A percentile compares a stretch with the other conserved stretches of the same genome.
Evolutionary conservation across 1,140 invertebrate genomes (phyloP).

Genomic region (Philaenus spumarius): DNA sequence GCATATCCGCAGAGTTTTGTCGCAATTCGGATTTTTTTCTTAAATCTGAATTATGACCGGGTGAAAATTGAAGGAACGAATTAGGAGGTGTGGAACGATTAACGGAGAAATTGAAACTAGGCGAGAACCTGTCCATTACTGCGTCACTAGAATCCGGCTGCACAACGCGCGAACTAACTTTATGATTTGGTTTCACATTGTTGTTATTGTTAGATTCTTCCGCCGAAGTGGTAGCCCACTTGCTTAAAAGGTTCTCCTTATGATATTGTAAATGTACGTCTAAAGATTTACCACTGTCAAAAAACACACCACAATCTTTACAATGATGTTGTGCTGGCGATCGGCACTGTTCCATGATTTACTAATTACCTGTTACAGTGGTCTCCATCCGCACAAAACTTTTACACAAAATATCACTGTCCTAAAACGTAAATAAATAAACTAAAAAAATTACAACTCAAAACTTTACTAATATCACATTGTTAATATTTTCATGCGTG

Average conservation of each 20-base stretch:
- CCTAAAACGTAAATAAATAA: constrained; percentile 12
- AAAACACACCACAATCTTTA: constrained; percentile 62
- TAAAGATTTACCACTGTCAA: constrained; percentile 64
- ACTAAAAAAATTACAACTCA: constrained; percentile 13
- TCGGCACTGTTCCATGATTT: constrained; percentile 5
- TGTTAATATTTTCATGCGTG: background rate
- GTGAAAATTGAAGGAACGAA: background rate
- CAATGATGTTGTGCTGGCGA: constrained; percentile 38
- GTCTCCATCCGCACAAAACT: constrained; percentile 14
- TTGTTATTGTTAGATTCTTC: constrained; percentile 52
- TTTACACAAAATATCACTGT: constrained; percentile 4
- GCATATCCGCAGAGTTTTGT: too few relatives aligned
- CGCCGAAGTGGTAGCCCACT: constrained; percentile 50
- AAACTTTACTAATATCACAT: background rate
- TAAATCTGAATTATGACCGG: too few relatives aligned
- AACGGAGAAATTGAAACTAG: constrained; percentile 9
- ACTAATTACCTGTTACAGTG: constrained; percentile 14
- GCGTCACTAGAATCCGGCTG: constrained; percentile 53
- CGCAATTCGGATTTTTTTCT: too few relatives aligned
- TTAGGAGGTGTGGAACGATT: constrained; percentile 4
- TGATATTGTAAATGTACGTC: constrained; percentile 73
- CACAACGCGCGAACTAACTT: constrained; percentile 42
- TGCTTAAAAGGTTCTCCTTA: constrained; percentile 64
- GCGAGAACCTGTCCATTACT: constrained; percentile 17
- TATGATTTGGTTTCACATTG: constrained; percentile 46